phyloP scores from a whole-genome alignment of 1,140 invertebrate species.

The Sesamia nonagrioides region DNA sequence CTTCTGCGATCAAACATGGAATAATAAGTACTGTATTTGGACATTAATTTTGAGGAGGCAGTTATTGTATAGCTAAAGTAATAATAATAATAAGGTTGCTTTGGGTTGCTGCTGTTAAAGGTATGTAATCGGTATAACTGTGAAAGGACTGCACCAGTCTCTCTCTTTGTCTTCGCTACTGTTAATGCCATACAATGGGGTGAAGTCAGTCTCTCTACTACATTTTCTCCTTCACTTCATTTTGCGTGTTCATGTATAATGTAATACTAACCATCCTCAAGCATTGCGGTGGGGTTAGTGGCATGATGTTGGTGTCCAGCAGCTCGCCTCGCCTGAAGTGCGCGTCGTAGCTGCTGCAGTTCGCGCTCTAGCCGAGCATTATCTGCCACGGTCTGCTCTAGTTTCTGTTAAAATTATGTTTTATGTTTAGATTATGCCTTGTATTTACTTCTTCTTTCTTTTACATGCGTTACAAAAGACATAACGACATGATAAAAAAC shows the following conservation, averaged over 20 bases:
- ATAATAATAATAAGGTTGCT: no score
- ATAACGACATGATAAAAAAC: neutral
- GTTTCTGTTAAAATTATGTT: slow-evolving; percentile 89
- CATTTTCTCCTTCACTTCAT: no score
- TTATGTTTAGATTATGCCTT: neutral
- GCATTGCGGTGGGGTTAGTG: slow-evolving; percentile 86
- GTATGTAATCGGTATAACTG: no score
- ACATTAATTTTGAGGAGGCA: neutral
- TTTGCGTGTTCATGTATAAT: no score
- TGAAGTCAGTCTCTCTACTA: no score
- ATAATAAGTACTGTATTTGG: neutral
- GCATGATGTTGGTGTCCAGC: slow-evolving; percentile 55
- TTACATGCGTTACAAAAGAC: neutral
- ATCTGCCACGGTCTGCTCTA: slow-evolving; percentile 96
- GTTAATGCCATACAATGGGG: no score
- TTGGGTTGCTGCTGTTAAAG: no score
- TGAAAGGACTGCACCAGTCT: no score
- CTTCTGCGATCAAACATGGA: slow-evolving; percentile 85
- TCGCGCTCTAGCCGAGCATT: slow-evolving; percentile 96
- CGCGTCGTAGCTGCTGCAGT: slow-evolving; percentile 94
- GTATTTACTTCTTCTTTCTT: neutral
- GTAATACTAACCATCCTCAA: slow-evolving; percentile 89
- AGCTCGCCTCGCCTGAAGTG: slow-evolving; percentile 91
- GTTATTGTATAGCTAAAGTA: no score
- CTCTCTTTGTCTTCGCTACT: no score